These are phyloP conservation scores for Crotalus helleri DNA, from an alignment of 2,113 vertebrate species.

Conservation along the genomic window DNA sequence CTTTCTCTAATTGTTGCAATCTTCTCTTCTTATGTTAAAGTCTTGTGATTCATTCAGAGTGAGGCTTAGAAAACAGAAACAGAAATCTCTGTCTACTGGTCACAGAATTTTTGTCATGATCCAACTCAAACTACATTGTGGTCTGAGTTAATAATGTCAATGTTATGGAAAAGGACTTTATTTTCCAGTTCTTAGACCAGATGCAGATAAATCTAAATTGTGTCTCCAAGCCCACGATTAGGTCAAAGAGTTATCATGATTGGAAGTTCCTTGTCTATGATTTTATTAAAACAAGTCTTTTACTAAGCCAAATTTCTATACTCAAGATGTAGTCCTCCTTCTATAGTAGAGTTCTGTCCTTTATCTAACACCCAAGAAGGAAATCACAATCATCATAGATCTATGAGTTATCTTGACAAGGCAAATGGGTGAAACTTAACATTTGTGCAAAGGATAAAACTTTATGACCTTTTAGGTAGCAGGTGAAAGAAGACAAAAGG, in stretches of 20 bases:
- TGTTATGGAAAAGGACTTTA: not conserved
- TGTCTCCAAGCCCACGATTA: not conserved
- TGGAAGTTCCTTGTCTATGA: not conserved
- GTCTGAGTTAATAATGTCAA: conserved; percentile 8
- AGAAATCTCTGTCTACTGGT: not conserved
- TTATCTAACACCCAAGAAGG: not conserved
- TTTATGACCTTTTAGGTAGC: not conserved
- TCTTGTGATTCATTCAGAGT: not conserved
- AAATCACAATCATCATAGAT: not conserved
- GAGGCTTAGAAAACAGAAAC: not conserved
- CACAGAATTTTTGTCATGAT: not conserved
- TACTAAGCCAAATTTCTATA: not conserved
- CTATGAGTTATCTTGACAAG: not conserved
- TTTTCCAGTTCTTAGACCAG: not conserved
- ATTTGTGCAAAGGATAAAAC: not conserved
- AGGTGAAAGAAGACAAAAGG: not conserved
- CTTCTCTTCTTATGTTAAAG: not conserved
- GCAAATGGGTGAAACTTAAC: not conserved
- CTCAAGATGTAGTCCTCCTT: not conserved
- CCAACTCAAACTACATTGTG: not conserved
- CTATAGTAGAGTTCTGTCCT: not conserved
- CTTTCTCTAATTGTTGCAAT: not conserved
- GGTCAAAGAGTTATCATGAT: not conserved
- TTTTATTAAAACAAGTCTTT: not conserved
- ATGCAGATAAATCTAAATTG: not conserved